Base-by-base conservation (phyloP, 2,113 vertebrate species). In the Scomber colias region DNA sequence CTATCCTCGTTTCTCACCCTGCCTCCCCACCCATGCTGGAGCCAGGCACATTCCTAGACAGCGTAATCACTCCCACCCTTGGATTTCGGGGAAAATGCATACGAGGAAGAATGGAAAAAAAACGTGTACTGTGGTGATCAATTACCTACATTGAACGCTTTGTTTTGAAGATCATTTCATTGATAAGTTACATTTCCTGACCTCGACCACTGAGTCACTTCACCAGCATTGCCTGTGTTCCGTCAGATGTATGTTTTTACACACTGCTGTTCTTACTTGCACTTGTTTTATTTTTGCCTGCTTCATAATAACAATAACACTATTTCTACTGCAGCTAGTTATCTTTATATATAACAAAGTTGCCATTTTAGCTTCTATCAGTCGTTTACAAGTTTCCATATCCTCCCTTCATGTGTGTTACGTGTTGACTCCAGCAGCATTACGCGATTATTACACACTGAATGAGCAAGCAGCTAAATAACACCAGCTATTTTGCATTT, bases 1-100 rank as follows among this genome's bases (percentile, higher is more conserved):
- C 11, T 17, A n/a, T 49, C 4, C 12, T 11, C 30, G 45, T 27
- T 51, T 16, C 11, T 12, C 45, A 30, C 13, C 71, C 44, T 35
- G 3, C 59, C 53, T 30, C 65, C 31, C 24, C 24, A 27, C 24
- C 24, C 24, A 27, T 14, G 17, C 0, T 66, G 4, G 17, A 53
- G 5, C 11, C 27, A 17, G 9, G 14, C 12, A 67, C 70, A 79
- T 78, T 85, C 79, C 76, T 71, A 2, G 35, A 83, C 6, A 62
- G 17, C 45, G 21, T 7, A 6, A 49, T 67, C 81, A 61, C 53
- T 30, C 3, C 24, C 44, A 30, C 1, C 7, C 1, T 14, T 9
- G 0, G 35, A 35, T 2, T 63, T 57, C 44, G 1, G 1, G 54
- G 24, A 54, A 63, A 44, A 24, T 0, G 1, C 14, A 10, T 13